phyloP scores from a whole-genome alignment of 2,888 invertebrate genomes.

The Lasioglossum zephyrum region DNA sequence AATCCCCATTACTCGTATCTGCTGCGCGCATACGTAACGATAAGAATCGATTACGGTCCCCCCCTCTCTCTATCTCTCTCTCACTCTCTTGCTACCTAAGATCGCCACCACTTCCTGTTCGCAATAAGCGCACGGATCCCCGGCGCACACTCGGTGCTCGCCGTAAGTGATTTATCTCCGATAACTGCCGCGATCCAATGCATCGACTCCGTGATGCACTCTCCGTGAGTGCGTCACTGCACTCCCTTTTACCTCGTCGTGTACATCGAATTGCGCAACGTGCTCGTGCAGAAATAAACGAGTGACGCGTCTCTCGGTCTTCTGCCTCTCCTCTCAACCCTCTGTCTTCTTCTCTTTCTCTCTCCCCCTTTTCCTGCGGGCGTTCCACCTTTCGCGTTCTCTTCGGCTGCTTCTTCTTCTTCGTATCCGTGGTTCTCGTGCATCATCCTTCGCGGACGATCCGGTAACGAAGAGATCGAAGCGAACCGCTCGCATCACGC shows the following conservation, averaged over 20 bases:
- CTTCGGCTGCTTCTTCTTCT: slow-evolving; percentile 1
- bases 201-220: slow-evolving; percentile 33
- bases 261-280: slow-evolving; percentile 73
- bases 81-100: slow-evolving; percentile 47
- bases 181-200: slow-evolving; percentile 60
- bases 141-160: slow-evolving; percentile 20
- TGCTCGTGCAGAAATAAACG: slow-evolving; percentile 67
- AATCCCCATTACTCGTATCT: slow-evolving; percentile 50
- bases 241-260: slow-evolving; percentile 61
- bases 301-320: slow-evolving; percentile 62
- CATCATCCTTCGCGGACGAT: slow-evolving; percentile 43
- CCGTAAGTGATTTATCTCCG: slow-evolving; percentile 65
- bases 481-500: slow-evolving; percentile 57
- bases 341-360: slow-evolving; percentile 1
- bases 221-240: slow-evolving; percentile 47
- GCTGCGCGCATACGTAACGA: slow-evolving; percentile 42
- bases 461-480: slow-evolving; percentile 61
- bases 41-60: slow-evolving; percentile 64
- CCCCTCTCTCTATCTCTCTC: background rate
- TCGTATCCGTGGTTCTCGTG: slow-evolving; percentile 36
- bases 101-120: slow-evolving; percentile 61
- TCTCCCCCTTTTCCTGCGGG: background rate
- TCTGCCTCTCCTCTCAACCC: background rate
- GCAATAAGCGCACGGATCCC: slow-evolving; percentile 53
- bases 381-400: background rate